Base-by-base conservation (phyloP, 2,888 invertebrate genomes). In the Aphelenchoides bicaudatus region DNA sequence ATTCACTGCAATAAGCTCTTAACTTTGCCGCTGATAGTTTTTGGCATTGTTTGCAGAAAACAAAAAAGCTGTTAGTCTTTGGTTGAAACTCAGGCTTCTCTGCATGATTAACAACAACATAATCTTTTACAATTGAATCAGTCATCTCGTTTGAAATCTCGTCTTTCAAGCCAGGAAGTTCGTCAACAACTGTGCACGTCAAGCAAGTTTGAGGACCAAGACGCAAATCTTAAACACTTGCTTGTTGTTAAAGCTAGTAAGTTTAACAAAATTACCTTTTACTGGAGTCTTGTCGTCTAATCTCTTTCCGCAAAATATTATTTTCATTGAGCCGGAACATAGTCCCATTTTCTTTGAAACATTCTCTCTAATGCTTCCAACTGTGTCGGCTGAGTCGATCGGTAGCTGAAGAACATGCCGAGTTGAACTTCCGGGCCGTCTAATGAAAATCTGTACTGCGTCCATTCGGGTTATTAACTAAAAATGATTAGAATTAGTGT, bases 31-130 rank as follows among this genome's bases (percentile, higher is more conserved):
- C 43, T 23, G 56, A 43, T 3, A 71, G 53, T 21, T 58, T 53
- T 3, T 60, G 59, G 51, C 72, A 72, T 2, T 16, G 34, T 46
- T 72, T 72, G 61, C 72, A 72, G 58, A 60, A 72, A 2, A 70
- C 69, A 46, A 63, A 65, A 46, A 70, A 71, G 8, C 67, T 67
- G 4, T 64, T 55, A 2, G 52, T 43, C 37, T 43, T 43, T 25
- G 16, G 16, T 19, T 6, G 10, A 8, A n/a, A 19, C 10, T n/a
- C 21, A 2, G 34, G 37, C 25, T 34, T 34, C 38, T 2, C 16
- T 29, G 25, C 28, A 16, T 19, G 43, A 19, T 43, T 25, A n/a
- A 43, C 43, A n/a, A 43, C 43, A 6, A 43, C 43, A n/a, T 8
- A 43, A n/a, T 43, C 43, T 8, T n/a, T 10, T 8, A 43, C 19